Conservation (phyloP, 2,888 invertebrate genomes). For the Coelinius sp. region DNA sequence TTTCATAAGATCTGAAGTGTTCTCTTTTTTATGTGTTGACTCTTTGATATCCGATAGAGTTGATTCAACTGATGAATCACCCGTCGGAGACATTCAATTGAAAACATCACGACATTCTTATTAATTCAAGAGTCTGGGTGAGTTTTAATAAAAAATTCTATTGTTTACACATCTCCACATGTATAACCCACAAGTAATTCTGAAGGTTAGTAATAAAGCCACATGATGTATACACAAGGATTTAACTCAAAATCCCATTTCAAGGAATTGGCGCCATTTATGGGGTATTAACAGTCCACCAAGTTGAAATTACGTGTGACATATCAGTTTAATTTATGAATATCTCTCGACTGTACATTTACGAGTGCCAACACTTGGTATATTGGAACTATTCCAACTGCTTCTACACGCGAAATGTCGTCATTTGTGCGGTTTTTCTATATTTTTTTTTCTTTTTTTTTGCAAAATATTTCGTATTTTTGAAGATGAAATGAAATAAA, state of each 20-base stretch:
- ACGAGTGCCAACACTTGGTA: slow-evolving; percentile 51
- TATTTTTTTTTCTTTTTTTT: slow-evolving; percentile 28
- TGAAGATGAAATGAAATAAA: not conserved
- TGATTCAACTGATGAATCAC: not conserved
- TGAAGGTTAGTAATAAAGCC: not conserved
- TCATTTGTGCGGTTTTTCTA: slow-evolving; percentile 43
- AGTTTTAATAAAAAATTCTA: not conserved
- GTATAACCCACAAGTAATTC: not conserved
- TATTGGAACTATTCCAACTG: slow-evolving; percentile 61
- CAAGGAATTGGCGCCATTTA: slow-evolving; percentile 9
- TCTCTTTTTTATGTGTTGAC: not conserved
- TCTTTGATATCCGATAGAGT: not conserved
- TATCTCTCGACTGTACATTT: slow-evolving; percentile 55
- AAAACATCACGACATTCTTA: not conserved
- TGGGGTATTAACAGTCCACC: slow-evolving; percentile 46
- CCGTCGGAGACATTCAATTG: not conserved
- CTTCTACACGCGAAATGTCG: slow-evolving; percentile 33
- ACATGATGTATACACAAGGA: not conserved
- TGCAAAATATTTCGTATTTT: slow-evolving; percentile 4
- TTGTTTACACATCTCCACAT: not conserved
- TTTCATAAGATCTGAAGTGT: too few species aligned
- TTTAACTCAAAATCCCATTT: slow-evolving; percentile 3
- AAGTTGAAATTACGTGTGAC: slow-evolving; percentile 46
- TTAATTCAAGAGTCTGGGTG: not conserved
- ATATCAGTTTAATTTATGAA: slow-evolving; percentile 64